Conservation (phyloP, 2,113 vertebrate species). For the Lepus timidus region DNA sequence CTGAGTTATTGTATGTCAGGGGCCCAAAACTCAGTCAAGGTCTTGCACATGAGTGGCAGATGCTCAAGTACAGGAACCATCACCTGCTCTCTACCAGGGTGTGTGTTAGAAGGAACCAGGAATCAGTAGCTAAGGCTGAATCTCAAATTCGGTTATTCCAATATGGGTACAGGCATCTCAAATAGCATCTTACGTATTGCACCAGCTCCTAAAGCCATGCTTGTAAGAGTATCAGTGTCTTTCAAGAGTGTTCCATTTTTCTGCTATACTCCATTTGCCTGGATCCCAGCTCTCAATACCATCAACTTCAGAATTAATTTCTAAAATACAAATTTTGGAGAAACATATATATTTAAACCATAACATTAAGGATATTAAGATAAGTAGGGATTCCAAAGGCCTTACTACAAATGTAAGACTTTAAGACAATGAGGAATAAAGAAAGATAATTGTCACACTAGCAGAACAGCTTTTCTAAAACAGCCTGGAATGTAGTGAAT, state of each 20-base stretch:
- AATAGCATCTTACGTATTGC: no score
- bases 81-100: no score
- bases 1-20: no score
- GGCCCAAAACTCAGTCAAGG: no score
- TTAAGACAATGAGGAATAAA: not conserved
- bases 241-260: not conserved
- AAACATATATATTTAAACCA: not conserved
- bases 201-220: no score
- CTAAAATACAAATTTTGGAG: not conserved
- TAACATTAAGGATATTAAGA: not conserved
- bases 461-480: not conserved
- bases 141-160: no score
- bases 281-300: not conserved
- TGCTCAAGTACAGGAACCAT: no score
- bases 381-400: not conserved
- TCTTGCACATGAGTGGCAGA: no score
- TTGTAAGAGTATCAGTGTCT: not conserved
- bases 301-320: not conserved
- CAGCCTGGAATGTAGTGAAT: not conserved
- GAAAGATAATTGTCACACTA: accelerated
- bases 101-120: no score
- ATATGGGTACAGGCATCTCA: no score
- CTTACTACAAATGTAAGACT: not conserved
- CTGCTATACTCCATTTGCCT: not conserved
- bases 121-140: no score